Conservation (phyloP, 2,113 vertebrate genomes). For the Trachemys scripta region DNA sequence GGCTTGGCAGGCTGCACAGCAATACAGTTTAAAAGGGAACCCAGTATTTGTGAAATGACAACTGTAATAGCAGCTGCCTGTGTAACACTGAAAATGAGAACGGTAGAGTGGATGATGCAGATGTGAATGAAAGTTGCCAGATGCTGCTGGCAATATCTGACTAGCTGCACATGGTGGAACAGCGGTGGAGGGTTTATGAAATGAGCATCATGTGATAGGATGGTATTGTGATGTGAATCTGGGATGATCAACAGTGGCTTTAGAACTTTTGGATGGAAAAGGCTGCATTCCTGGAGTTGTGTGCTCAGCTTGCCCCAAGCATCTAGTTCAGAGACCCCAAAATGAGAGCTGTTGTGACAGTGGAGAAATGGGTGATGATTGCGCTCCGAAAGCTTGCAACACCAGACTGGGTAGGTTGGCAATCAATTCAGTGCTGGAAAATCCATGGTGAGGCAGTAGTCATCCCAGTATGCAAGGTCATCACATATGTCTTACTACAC, state of each 20-base stretch:
- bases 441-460: not conserved
- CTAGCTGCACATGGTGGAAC: not conserved
- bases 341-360: not conserved
- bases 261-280: not conserved
- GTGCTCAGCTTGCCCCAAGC: not conserved
- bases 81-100: not conserved
- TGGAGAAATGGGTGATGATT: not conserved
- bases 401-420: fast-evolving
- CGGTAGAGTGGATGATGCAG: not conserved
- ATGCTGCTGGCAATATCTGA: not conserved
- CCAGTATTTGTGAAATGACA: not conserved
- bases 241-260: not conserved
- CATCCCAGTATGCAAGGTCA: not conserved
- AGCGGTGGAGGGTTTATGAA: not conserved
- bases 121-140: not conserved
- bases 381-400: not conserved
- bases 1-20: too few species aligned
- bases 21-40: too few species aligned
- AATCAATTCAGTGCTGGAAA: not conserved
- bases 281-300: not conserved
- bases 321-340: not conserved
- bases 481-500: not conserved
- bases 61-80: not conserved
- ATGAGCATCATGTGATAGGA: not conserved
- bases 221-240: not conserved